Base-by-base conservation (phyloP, 2,113 vertebrate genomes). In the Hyla sarda region DNA sequence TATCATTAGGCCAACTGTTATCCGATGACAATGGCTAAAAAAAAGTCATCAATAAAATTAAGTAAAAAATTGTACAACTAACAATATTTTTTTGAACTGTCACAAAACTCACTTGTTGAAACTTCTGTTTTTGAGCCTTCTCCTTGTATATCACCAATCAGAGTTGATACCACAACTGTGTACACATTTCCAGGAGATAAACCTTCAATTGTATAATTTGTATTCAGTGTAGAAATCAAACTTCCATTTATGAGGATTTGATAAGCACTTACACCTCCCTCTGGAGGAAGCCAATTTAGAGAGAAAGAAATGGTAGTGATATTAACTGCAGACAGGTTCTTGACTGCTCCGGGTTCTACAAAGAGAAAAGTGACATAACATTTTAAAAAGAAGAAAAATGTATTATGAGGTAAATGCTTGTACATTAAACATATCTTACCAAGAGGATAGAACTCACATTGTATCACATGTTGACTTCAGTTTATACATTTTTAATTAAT, bases 141-240 rank as follows among this genome's bases (percentile, higher is more conserved):
- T 62, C 78, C 78, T n/a, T 45, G 19, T 28, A 81, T n/a, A 28
- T 62, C 58, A 25, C 78, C 28, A 34, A 81, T 23, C 5, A 81
- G 58, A 28, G 58, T 56, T 37, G 34, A 62, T 8, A 81, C 56
- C 30, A 81, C 16, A 25, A 81, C 34, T 13, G 41, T 62, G 54
- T 81, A 81, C 23, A 41, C 56, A 62, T 62, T 65, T 41, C 78
- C 78, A 65, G 78, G 37, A 62, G 41, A 41, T 8, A 80, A 41
- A 16, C 11, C 32, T 37, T 41, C 78, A 62, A 41, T 37, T 58
- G 19, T 60, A n/a, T 34, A 23, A 2, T 28, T 73, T 73, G 32
- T 41, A 73, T 37, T 41, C 3, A 41, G 17, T 3, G 60, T 60
- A 37, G n/a, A 41, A 25, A 2, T 25, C 17, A n/a, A 3, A 47